Conservation (phyloP, 2,797 vertebrate genomes). For the Taeniopygia guttata region DNA sequence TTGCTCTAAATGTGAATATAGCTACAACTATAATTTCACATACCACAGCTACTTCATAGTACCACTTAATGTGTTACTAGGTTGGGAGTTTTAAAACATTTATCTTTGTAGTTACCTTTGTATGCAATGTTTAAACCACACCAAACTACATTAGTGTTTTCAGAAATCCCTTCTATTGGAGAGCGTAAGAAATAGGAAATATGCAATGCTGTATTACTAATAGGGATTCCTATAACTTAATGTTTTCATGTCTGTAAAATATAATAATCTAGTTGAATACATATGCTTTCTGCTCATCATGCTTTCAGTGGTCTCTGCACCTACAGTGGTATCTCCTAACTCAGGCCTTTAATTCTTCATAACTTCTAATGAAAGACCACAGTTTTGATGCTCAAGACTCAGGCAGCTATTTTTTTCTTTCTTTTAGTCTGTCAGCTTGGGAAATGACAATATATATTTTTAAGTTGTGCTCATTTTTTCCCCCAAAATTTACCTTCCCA, state of each 20-base stretch:
- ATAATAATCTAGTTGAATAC: not conserved
- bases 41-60: not conserved
- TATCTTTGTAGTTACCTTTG: not conserved
- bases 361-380: not conserved
- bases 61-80: not conserved
- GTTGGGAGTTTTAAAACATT: not conserved
- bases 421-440: not conserved
- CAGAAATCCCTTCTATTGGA: not conserved
- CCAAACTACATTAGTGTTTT: not conserved
- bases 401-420: not conserved
- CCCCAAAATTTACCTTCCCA: not conserved
- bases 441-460: not conserved
- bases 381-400: not conserved
- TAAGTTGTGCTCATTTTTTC: not conserved
- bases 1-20: not conserved
- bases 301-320: not conserved
- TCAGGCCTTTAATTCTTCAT: not conserved
- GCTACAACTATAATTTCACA: not conserved
- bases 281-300: not conserved
- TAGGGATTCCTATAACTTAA: not conserved
- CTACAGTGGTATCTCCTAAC: not conserved
- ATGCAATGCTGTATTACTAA: not conserved
- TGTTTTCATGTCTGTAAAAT: not conserved
- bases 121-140: not conserved
- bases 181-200: not conserved